Evolutionary conservation across 2,113 vertebrate genomes (phyloP), one percentile per base, ranked within the genome.

Genomic region (Murina feae): DNA sequence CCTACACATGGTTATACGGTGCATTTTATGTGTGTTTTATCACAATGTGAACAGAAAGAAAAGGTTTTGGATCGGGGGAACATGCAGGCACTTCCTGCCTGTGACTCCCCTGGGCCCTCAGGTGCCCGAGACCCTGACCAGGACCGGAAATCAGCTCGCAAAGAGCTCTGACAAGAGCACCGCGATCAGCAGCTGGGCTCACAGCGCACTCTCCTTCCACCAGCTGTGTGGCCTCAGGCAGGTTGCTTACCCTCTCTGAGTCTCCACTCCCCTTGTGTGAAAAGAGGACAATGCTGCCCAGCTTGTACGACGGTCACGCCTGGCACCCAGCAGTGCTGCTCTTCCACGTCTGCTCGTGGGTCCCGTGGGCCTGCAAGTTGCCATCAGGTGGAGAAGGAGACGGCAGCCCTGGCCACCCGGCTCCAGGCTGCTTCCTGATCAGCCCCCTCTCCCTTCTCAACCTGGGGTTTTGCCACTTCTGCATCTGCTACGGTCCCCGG

Each of bases 321-420:
- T 28, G 35, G 37, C 4, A 13, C n/a, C 74, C 79, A 6, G 9
- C 0, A 1, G 28, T 25, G 51, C 81, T 18, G 23, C 5, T n/a
- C 11, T 18, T 2, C 23, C 14, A 4, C 1, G 0, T 5, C 30
- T 11, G 30, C 21, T 51, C 1, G 2, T 0, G 0, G 51, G 35
- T 32, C 44, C 49, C 1, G 28, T n/a, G 30, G 25, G 44, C 44
- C 2, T 60, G 13, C 14, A 30, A 91, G 51, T 2, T 12, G 20
- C 39, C 4, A 1, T 39, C 89, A 14, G 60, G 17, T 2, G 16
- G 23, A 75, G 68, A 1, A 53, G 35, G 28, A 37, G 30, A 13
- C 23, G 37, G 37, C 71, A 44, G 42, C 30, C 25, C 93, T 32
- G 39, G 60, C 60, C 1, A 2, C 78, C 30, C 21, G 1, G 25